phyloP scores from a whole-genome alignment of 1,140 invertebrate species.

The Bombus sibiricus region DNA sequence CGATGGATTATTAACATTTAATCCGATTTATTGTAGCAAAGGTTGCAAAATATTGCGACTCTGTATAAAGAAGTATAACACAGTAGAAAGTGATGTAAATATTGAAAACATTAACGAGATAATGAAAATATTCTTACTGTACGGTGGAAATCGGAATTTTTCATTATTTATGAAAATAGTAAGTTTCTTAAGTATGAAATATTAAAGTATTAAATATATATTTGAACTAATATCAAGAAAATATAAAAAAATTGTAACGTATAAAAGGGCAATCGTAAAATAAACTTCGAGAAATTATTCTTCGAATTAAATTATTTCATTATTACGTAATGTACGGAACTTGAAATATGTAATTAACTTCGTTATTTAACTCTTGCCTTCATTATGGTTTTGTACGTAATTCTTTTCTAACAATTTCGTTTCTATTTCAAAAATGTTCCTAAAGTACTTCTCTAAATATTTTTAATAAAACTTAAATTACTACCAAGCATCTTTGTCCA shows the following conservation, averaged over 20 bases:
- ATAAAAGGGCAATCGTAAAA: rapidly evolving
- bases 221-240: no score
- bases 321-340: no score
- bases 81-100: neutral
- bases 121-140: neutral
- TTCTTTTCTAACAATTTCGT: no score
- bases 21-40: neutral
- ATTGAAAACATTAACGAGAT: neutral
- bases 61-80: neutral
- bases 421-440: no score
- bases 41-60: neutral
- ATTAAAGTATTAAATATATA: no score
- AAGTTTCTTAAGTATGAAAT: neutral
- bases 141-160: no score
- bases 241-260: no score
- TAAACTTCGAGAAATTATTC: no score
- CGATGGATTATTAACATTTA: neutral
- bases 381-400: no score
- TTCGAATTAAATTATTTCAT: no score
- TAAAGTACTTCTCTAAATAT: neutral
- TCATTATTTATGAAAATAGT: neutral
- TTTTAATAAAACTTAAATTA: neutral
- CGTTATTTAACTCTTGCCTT: no score
- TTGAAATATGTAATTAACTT: no score
- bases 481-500: neutral